Evolutionary conservation across 2,113 vertebrate species (phyloP), one percentile per base, ranked within the genome.

Genomic region (Carassius gibelio): DNA sequence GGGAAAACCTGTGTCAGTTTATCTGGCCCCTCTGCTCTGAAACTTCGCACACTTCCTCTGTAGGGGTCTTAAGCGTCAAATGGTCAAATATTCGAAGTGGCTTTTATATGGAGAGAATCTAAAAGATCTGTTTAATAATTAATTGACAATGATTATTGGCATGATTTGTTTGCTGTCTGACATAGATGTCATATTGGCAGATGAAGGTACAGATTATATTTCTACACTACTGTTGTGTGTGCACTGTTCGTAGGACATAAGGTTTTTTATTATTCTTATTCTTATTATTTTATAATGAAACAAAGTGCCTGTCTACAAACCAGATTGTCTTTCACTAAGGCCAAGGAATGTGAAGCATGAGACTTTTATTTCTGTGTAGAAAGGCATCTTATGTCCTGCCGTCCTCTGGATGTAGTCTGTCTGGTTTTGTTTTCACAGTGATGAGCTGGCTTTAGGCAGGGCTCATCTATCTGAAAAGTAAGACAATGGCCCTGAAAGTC

Each of bases 291-390:
- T 23, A 26, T 23, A 48, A 23, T 4, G 21, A 23, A 74, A 11
- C 64, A 68, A 68, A 42, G 36, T 71, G 15, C 9, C 36, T 71
- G 4, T 71, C 30, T 36, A 61, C 34, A 45, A 4, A 68, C 13
- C 4, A 36, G 11, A 78, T 84, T 26, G 17, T 48, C 9, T 10
- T 14, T 6, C 30, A 68, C 3, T 36, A 23, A 8, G 78, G 50
- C 77, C 38, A 19, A 85, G 52, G 62, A 48, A 88, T 89, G 79
- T 72, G 21, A 86, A 89, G 86, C 80, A 86, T 88, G 83, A 84
- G 72, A 34, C 36, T 17, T 21, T 36, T 48, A 77, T 8, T 17
- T 23, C 0, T 5, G 6, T 45, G 8, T 15, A 77, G 42, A 61
- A 59, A 62, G 57, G 26, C 36, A 21, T 23, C 71, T 17, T 7